phyloP scores from a whole-genome alignment of 2,113 vertebrate species.

The Stigmatopora argus region DNA sequence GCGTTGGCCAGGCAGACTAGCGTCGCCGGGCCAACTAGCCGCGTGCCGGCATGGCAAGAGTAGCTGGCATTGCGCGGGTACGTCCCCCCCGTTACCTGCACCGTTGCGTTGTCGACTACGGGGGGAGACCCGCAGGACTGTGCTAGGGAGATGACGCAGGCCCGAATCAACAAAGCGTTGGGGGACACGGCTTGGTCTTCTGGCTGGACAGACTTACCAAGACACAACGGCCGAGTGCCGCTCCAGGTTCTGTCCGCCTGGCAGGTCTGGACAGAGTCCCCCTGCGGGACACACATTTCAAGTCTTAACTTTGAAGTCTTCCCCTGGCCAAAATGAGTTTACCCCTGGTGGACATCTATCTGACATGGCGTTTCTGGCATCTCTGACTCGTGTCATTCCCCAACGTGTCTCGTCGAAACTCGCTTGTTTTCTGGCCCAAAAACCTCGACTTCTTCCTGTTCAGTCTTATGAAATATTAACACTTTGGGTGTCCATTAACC shows the following conservation, averaged over 20 bases:
- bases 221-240: conserved; percentile 76
- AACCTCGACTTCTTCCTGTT: neutral
- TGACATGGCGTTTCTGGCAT: no score
- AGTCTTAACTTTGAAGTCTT: no score
- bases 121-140: conserved; percentile 82
- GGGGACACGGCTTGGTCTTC: neutral
- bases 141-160: conserved; percentile 32
- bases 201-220: conserved; percentile 71
- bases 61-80: conserved; percentile 79
- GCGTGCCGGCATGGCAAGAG: conserved; percentile 77
- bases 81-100: conserved; percentile 63
- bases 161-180: neutral
- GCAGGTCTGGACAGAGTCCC: conserved; percentile 77
- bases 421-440: neutral
- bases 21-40: conserved; percentile 72
- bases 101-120: conserved; percentile 75
- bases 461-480: neutral
- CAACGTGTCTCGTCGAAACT: neutral
- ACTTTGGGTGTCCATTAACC: neutral
- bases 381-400: neutral
- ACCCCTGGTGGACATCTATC: no score
- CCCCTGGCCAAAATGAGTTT: no score
- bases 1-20: conserved; percentile 79
- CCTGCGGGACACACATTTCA: conserved; percentile 61
- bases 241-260: conserved; percentile 82